Conservation (phyloP, 2,113 vertebrate species). For the Cebidichthys violaceus region DNA sequence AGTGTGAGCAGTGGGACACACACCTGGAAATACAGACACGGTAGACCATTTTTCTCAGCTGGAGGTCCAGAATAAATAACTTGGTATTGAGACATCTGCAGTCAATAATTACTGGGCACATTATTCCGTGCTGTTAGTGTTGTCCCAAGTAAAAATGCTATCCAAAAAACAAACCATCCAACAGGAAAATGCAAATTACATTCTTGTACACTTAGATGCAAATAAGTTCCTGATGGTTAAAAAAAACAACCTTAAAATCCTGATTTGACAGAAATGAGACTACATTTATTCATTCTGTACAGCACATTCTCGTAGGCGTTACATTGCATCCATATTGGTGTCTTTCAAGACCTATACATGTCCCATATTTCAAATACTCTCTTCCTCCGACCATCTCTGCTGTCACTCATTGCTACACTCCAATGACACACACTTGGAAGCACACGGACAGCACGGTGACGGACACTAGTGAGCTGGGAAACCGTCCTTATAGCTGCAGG, state of each 20-base stretch:
- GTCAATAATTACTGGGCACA: background rate
- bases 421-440: conserved; percentile 30
- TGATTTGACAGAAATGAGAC: background rate
- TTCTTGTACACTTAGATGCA: background rate
- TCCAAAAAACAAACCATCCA: background rate
- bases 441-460: conserved; percentile 1
- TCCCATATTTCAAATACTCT: conserved; percentile 7
- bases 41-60: conserved; percentile 27
- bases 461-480: conserved; percentile 26
- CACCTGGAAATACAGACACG: conserved; percentile 45
- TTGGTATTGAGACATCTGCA: background rate
- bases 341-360: background rate
- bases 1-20: conserved; percentile 48
- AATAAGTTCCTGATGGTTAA: background rate
- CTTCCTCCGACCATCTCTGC: conserved; percentile 11
- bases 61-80: conserved; percentile 23
- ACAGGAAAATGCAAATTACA: background rate
- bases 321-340: background rate
- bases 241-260: background rate
- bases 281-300: background rate
- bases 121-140: background rate
- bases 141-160: background rate
- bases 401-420: conserved; percentile 39
- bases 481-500: conserved; percentile 24
- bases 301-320: background rate